Base-by-base conservation (phyloP, 1,140 invertebrate species). In the Caenorhabditis remanei region DNA sequence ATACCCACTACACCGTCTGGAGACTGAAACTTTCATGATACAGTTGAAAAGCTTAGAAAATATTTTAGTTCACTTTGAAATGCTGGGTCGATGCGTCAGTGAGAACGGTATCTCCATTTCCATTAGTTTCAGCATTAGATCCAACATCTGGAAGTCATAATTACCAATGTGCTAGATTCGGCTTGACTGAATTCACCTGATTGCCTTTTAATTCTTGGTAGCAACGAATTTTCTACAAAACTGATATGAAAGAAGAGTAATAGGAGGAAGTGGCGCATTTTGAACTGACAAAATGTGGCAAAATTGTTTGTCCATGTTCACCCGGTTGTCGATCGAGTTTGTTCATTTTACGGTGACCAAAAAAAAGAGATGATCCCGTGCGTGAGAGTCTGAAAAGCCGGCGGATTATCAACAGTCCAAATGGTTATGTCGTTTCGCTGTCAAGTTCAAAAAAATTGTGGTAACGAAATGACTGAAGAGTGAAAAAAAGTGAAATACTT, bases 351-450 rank as follows among this genome's bases (percentile, higher is more conserved):
- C 14, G 71, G 43, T 53, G 71, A 50, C 71, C 71, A 50, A 50
- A 79, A 46, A 79, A 50, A 63, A 24, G 61, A 79, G 71, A 79
- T 50, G 71, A 79, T 79, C 71, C 71, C 19, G 19, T 79, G n/a
- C 24, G 71, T 50, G 71, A 79, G 71, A 79, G 43, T 50, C 43
- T 50, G 46, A 50, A 79, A 79, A 79, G 71, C 71, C 71, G 71
- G 0, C 46, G 71, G 71, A 79, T 79, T 79, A 79, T 32, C 71
- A 50, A 79, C 46, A 79, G 71, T 79, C 43, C 71, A 79, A 79
- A 79, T 79, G 71, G 71, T 79, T 79, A 50, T 79, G 13, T 24
- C 46, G 46, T 79, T 79, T 79, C 9, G 21, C 21, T 50, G 71
- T 79, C 4, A 50, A 79, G 71, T 48, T 50, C 21, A n/a, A 50